Conservation (phyloP, 2,113 vertebrate species). For the Panurus biarmicus region DNA sequence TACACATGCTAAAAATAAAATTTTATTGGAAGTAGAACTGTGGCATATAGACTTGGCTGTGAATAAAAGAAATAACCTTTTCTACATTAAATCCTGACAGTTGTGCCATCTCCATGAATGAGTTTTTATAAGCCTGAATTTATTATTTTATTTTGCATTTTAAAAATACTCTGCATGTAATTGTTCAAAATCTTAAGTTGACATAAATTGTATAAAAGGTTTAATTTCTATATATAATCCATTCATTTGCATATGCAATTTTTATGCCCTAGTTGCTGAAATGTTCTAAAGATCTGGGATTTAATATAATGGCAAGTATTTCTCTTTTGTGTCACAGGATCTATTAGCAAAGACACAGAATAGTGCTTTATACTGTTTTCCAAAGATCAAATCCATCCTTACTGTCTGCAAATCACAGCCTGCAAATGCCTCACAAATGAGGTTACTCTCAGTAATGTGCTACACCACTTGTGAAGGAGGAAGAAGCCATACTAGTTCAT, state of each 20-base stretch:
- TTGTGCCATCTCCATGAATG: neutral
- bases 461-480: neutral
- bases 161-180: neutral
- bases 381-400: neutral
- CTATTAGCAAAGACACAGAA: neutral
- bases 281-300: neutral
- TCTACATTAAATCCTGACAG: neutral
- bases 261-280: neutral
- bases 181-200: neutral
- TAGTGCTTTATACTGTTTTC: neutral
- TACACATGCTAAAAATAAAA: conserved; percentile 29
- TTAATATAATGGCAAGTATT: neutral
- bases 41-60: neutral
- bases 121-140: neutral
- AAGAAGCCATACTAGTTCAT: neutral
- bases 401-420: neutral
- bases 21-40: neutral
- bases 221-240: neutral
- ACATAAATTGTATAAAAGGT: neutral
- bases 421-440: neutral
- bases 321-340: neutral
- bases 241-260: neutral
- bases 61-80: conserved; percentile 10
- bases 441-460: neutral
- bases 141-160: neutral